Conservation (phyloP, 2,888 invertebrate genomes). For the Buathra laborator region DNA sequence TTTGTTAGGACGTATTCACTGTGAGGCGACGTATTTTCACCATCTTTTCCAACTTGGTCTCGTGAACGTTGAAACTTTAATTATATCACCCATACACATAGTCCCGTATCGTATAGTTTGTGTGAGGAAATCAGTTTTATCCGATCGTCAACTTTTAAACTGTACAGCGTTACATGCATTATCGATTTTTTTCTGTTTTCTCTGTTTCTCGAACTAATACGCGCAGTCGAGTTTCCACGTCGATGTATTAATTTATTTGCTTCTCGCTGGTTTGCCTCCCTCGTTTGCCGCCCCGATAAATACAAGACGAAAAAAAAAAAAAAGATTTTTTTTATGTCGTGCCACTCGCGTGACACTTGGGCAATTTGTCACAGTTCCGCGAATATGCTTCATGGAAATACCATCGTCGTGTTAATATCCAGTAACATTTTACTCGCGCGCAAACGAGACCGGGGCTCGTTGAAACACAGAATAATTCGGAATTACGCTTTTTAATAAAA, state of each 20-base stretch:
- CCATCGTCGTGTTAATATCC: conserved; percentile 29
- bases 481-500: neutral
- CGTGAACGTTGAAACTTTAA: conserved; percentile 60
- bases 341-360: neutral
- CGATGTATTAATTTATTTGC: conserved; percentile 2
- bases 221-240: neutral
- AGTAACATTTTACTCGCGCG: conserved; percentile 26
- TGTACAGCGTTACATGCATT: neutral
- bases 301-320: neutral
- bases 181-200: neutral
- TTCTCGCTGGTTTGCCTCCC: neutral
- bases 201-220: neutral
- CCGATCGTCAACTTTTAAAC: conserved; percentile 1
- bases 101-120: neutral
- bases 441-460: no score
- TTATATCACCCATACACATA: conserved; percentile 40
- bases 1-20: conserved; percentile 66
- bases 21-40: conserved; percentile 47
- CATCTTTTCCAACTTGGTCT: conserved; percentile 51
- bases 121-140: neutral
- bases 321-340: neutral
- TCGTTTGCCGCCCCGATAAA: neutral
- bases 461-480: neutral
- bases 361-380: conserved; percentile 35
- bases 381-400: conserved; percentile 45